phyloP scores from a whole-genome alignment of 2,113 vertebrate genomes.

The Capreolus pygargus region DNA sequence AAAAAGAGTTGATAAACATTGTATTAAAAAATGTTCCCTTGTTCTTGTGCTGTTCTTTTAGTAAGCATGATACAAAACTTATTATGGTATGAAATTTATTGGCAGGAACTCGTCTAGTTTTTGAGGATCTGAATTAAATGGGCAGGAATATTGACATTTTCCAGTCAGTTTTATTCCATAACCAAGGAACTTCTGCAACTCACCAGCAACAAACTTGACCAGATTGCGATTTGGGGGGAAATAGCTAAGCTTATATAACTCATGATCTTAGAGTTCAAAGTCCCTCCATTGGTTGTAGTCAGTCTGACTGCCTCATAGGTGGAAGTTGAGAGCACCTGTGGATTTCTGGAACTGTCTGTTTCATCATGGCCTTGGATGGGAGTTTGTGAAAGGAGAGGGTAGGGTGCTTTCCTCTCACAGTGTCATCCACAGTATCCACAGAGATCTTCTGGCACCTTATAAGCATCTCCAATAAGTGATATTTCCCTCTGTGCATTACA shows the following conservation, averaged over 20 bases:
- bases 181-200: not conserved
- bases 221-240: not conserved
- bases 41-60: not conserved
- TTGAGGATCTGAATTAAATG: not conserved
- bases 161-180: constrained; percentile 12
- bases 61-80: not conserved
- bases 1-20: not conserved
- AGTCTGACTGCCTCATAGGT: not conserved
- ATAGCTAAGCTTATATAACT: not conserved
- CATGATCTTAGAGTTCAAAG: not conserved
- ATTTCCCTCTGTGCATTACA: not conserved
- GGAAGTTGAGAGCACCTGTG: not conserved
- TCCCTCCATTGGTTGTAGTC: not conserved
- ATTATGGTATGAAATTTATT: not conserved
- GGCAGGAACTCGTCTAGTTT: not conserved
- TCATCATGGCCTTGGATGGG: not conserved
- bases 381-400: not conserved
- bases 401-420: not conserved
- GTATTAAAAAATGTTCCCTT: not conserved
- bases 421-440: not conserved
- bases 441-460: not conserved
- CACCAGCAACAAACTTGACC: not conserved
- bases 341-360: not conserved
- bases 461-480: not conserved
- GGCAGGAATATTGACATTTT: not conserved